Evolutionary conservation across 2,888 invertebrate genomes (phyloP).

Genomic region (Patella depressa): DNA sequence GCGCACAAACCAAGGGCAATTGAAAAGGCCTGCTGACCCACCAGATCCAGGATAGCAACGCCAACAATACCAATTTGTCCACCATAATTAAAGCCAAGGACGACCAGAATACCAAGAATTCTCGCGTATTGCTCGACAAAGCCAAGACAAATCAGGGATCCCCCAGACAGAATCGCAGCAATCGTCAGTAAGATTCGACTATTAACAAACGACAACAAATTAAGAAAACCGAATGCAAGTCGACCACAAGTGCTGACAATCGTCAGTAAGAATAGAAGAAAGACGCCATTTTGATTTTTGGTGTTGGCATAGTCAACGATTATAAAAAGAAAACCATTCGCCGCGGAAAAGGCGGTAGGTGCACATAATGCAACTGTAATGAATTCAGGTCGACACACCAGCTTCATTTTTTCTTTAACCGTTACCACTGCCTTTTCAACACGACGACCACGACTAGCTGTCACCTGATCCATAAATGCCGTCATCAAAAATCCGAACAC

Average conservation of each 20-base stretch:
- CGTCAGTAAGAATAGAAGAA: background rate
- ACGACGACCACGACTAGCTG: background rate
- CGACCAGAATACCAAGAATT: background rate
- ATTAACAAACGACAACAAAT: background rate
- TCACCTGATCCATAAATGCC: background rate
- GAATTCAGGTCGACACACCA: background rate
- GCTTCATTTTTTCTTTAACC: background rate
- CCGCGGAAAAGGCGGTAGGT: background rate
- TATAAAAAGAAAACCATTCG: slow-evolving; percentile 3
- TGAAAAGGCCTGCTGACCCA: background rate
- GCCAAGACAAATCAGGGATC: background rate
- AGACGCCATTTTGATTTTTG: background rate
- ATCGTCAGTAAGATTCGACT: background rate
- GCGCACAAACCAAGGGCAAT: background rate
- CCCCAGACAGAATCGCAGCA: background rate
- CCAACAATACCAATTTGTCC: background rate
- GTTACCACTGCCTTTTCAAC: background rate
- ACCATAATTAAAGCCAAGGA: background rate
- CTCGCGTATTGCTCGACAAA: background rate
- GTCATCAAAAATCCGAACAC: background rate
- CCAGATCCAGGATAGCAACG: background rate
- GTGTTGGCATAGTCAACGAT: background rate
- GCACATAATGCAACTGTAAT: background rate
- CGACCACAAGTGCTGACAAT: background rate
- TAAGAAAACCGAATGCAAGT: background rate